These are phyloP conservation scores for Pseudomyrmex pallidus DNA, from an alignment of 1,140 invertebrate species.

Conservation along the genomic window DNA sequence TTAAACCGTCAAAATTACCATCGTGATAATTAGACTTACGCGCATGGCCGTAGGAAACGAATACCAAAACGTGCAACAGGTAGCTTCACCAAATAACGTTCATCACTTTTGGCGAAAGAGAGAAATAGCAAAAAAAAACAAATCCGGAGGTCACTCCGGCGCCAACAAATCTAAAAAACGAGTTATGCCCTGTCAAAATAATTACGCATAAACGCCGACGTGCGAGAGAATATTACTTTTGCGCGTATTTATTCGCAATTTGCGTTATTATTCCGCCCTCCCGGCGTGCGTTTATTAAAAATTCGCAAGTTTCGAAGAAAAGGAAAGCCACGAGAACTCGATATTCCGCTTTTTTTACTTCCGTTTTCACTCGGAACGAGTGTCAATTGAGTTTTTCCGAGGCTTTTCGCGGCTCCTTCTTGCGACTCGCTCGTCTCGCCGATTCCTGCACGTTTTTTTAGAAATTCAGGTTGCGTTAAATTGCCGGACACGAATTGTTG, in stretches of 20 bases:
- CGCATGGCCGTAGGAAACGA: slow-evolving; percentile 45
- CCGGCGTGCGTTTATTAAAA: slow-evolving; percentile 17
- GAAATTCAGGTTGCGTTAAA: slow-evolving; percentile 82
- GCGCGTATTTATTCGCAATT: not conserved
- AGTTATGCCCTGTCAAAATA: slow-evolving; percentile 20
- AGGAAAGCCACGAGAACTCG: not conserved
- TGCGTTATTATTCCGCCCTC: not conserved
- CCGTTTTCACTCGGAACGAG: slow-evolving; percentile 17
- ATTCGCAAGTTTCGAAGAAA: not conserved
- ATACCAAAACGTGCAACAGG: slow-evolving; percentile 59
- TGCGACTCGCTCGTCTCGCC: slow-evolving; percentile 42
- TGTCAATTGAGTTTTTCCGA: slow-evolving; percentile 41
- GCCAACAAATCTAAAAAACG: slow-evolving; percentile 35
- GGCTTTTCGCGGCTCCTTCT: slow-evolving; percentile 14
- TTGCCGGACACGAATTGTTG: slow-evolving; percentile 71
- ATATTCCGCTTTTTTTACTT: slow-evolving; percentile 14
- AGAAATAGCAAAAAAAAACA: slow-evolving; percentile 38
- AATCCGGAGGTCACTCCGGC: slow-evolving; percentile 18
- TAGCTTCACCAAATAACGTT: slow-evolving; percentile 55
- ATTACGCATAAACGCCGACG: slow-evolving; percentile 22
- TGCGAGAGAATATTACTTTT: not conserved
- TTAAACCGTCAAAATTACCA: not conserved
- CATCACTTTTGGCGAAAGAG: slow-evolving; percentile 44
- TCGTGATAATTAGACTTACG: slow-evolving; percentile 42
- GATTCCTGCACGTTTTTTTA: slow-evolving; percentile 63